Evolutionary conservation across 2,113 vertebrate genomes (phyloP).

Genomic region (Corythornis vintsioides): DNA sequence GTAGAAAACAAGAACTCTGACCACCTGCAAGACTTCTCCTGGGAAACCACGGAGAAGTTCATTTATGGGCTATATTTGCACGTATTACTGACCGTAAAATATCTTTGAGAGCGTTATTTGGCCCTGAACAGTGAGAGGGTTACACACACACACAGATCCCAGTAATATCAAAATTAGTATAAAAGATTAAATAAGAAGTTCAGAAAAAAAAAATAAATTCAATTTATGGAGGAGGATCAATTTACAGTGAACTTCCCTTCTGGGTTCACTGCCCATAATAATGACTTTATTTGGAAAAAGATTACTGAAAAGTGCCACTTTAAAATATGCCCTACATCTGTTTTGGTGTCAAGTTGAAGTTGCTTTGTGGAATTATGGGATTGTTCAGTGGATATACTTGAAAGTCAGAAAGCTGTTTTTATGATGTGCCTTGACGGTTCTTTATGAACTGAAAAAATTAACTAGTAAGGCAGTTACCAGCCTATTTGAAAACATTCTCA

Average conservation of each 20-base stretch:
- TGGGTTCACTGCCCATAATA: not conserved
- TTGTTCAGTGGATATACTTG: not conserved
- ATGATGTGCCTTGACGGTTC: not conserved
- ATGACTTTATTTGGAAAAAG: not conserved
- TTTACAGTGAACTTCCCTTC: not conserved
- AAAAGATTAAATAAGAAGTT: not conserved
- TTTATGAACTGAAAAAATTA: not conserved
- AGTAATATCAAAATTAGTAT: not conserved
- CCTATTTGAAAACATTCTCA: not conserved
- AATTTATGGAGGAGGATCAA: not conserved
- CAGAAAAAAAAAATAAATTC: not conserved
- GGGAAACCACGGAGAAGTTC: not conserved
- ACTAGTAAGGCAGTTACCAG: not conserved
- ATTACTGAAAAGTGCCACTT: conserved; percentile 5
- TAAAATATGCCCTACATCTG: not conserved
- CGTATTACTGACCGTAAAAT: not conserved
- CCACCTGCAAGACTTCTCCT: no score
- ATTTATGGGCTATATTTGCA: not conserved
- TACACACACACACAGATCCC: not conserved
- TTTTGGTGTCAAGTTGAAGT: not conserved
- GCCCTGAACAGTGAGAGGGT: not conserved
- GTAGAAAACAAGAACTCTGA: no score
- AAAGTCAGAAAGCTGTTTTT: not conserved
- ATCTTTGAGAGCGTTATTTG: not conserved
- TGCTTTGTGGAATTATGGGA: not conserved